A percentile compares a stretch with the other conserved stretches of the same genome.
phyloP scores from a whole-genome alignment of 2,888 invertebrate species.

The Podotricha telesiphe region DNA sequence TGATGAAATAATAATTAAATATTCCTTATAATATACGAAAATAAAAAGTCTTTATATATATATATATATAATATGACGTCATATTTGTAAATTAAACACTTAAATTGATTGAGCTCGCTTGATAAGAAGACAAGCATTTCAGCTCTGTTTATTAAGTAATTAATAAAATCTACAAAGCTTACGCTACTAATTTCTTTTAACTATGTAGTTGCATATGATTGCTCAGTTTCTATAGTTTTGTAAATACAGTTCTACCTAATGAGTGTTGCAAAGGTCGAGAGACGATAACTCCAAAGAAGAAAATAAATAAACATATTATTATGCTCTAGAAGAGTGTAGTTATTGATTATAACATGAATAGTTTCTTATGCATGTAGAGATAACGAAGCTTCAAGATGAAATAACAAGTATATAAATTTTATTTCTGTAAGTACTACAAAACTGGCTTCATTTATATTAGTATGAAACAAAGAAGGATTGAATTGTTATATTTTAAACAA shows the following conservation, averaged over 20 bases:
- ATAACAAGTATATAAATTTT: background rate
- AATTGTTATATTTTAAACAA: background rate
- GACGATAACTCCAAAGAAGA: conserved; percentile 26
- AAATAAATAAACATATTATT: conserved; percentile 20
- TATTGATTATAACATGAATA: conserved; percentile 16
- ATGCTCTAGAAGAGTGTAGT: conserved; percentile 2
- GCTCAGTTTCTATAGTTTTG: background rate
- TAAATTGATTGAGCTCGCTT: too few species aligned
- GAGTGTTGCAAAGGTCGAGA: conserved; percentile 2
- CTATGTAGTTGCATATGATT: background rate
- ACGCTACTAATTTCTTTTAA: too few species aligned
- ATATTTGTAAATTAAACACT: too few species aligned
- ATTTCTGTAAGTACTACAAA: background rate
- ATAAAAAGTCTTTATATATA: too few species aligned
- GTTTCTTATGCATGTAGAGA: conserved; percentile 16
- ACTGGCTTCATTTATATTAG: background rate
- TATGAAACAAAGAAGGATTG: background rate
- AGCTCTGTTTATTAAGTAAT: too few species aligned
- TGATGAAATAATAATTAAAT: too few species aligned
- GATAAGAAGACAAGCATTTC: too few species aligned
- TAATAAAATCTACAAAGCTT: too few species aligned
- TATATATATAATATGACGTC: too few species aligned
- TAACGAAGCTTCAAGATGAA: conserved; percentile 6
- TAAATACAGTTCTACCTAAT: background rate
- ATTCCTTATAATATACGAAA: too few species aligned